phyloP scores from a whole-genome alignment of 2,797 vertebrate species.

The Poecilia velifera region DNA sequence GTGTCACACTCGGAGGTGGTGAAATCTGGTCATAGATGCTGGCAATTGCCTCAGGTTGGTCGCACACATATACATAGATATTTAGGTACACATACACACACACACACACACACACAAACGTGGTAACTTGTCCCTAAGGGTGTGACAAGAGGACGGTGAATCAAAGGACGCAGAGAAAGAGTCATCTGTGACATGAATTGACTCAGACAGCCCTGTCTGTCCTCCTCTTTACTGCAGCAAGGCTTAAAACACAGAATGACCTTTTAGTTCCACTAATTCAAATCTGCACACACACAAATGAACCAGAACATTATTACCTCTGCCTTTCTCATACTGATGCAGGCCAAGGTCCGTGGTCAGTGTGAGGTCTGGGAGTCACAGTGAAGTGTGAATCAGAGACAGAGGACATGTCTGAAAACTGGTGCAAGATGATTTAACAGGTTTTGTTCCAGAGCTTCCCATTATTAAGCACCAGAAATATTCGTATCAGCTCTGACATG shows the following conservation, averaged over 20 bases:
- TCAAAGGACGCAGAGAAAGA: conserved; percentile 65
- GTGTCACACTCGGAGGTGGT: conserved; percentile 62
- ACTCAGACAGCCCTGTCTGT: conserved; percentile 53
- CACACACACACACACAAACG: conserved; percentile 30
- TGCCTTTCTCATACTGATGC: background rate
- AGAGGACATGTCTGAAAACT: background rate
- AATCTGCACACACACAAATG: background rate
- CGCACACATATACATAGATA: conserved; percentile 12
- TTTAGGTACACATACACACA: conserved; percentile 14
- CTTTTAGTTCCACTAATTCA: conserved; percentile 11
- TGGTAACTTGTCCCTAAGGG: conserved; percentile 63
- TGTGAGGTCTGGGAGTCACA: background rate
- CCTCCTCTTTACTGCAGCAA: conserved; percentile 25
- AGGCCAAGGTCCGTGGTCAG: background rate
- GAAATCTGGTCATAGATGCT: conserved; percentile 62
- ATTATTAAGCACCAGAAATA: background rate
- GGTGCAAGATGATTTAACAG: background rate
- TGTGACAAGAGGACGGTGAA: conserved; percentile 66
- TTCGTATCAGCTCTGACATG: background rate
- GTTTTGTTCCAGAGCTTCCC: background rate
- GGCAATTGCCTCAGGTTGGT: conserved; percentile 59
- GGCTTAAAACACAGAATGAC: conserved; percentile 21
- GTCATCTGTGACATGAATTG: conserved; percentile 66
- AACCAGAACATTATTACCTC: conserved; percentile 4
- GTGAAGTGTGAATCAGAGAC: conserved; percentile 9